Base-by-base conservation (phyloP, 2,113 vertebrate genomes). In the Cromileptes altivelis region DNA sequence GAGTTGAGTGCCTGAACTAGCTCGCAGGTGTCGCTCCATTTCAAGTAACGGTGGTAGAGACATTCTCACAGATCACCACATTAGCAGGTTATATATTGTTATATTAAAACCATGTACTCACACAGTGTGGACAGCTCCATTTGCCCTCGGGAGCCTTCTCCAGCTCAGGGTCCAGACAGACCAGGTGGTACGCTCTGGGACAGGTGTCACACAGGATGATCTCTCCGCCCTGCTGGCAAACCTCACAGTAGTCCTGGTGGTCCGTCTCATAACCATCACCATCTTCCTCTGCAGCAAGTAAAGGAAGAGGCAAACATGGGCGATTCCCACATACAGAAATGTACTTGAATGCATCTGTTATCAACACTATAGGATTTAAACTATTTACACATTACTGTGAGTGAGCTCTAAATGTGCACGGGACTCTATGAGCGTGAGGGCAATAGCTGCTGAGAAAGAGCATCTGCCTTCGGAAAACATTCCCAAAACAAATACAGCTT, bases 231-330 rank as follows among this genome's bases (percentile, higher is more conserved):
- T 99, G 98, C 93, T 99, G 98, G 94, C 98, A 99, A 86, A 99
- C 98, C 92, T 99, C 98, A 0, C 98, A 99, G 96, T 99, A 99
- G 93, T 99, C 98, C 96, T 99, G 98, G 91, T 99, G 98, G 93
- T 99, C 98, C 0, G 98, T 99, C 96, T 99, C 98, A 0, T 99
- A 99, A 4, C 98, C 98, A 0, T 99, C 98, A 0, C 98, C 98
- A 0, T 99, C 98, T 49, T 99, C 98, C 2, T 93, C 98, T 98
- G 92, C 57, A 91, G 70, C 70, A 88, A 80, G 76, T 8, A 15
- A 72, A 75, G 56, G 53, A 19, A 77, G 30, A 70, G 17, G 67
- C 19, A 64, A 63, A 77, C 17, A 15, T 3, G 19, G 9, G 3
- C 0, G 11, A 57, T 56, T 47, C 45, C 23, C 3, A 45, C 40